Conservation (phyloP, 1,140 invertebrate genomes). For the Ruditapes philippinarum region DNA sequence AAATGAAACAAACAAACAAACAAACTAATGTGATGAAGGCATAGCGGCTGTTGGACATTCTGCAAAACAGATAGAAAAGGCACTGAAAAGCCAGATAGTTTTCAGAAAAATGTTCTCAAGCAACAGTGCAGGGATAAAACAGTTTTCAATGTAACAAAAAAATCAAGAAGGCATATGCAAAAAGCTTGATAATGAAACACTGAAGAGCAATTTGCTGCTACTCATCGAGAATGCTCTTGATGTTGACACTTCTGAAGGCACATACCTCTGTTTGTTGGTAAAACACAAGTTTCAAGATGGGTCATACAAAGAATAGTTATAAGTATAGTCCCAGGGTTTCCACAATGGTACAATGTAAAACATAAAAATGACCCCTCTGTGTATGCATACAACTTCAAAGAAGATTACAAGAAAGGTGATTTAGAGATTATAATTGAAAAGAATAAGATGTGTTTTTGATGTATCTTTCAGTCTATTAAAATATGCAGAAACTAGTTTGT, state of each 20-base stretch:
- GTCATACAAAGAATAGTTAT: slow-evolving; percentile 33
- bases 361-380: slow-evolving; percentile 50
- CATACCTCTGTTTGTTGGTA: slow-evolving; percentile 54
- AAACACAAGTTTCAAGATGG: slow-evolving; percentile 62
- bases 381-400: slow-evolving; percentile 30
- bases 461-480: no score
- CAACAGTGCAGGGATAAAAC: slow-evolving; percentile 33
- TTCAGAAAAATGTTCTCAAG: slow-evolving; percentile 54
- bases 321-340: slow-evolving; percentile 57
- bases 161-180: slow-evolving; percentile 22
- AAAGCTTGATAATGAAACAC: slow-evolving; percentile 12
- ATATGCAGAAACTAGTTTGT: no score
- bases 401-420: slow-evolving; percentile 37
- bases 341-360: slow-evolving; percentile 58
- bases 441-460: no score
- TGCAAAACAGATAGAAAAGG: not conserved
- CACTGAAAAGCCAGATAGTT: slow-evolving; percentile 28
- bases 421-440: not conserved
- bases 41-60: not conserved
- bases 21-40: slow-evolving; percentile 9
- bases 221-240: slow-evolving; percentile 23
- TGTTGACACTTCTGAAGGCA: slow-evolving; percentile 31
- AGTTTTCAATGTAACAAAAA: slow-evolving; percentile 17
- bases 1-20: slow-evolving; percentile 20
- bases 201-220: slow-evolving; percentile 44